Evolutionary conservation across 2,888 invertebrate species (phyloP), one percentile per base, ranked within the genome.

Genomic region (Eupithecia subumbrata): DNA sequence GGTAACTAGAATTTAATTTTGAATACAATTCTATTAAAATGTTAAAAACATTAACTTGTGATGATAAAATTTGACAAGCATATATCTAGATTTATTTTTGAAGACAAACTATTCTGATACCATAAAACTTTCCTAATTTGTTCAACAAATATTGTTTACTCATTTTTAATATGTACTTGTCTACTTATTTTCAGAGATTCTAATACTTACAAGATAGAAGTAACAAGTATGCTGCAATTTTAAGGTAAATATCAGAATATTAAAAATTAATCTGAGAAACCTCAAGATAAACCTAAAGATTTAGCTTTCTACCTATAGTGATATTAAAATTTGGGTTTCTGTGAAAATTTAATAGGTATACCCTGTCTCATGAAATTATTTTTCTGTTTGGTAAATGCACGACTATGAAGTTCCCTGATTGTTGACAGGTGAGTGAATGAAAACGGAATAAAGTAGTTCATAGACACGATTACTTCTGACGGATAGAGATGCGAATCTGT

Each of bases 11-110:
- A 60, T 25, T 60, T 25, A 60, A 5, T 12, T 60, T 25, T 25
- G 22, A 22, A 34, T 30, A 8, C 11, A 18, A 40, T 43, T 43
- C 11, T 43, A 43, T 12, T 67, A 1, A n/a, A 18, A 37, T 66
- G 5, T 9, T 67, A 8, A 37, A 40, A 18, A n/a, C 18, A 40
- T 64, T n/a, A n/a, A 52, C 48, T 66, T 12, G 64, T 75, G 75
- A 77, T 77, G 77, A 77, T 70, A 69, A 52, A 69, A 71, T 72
- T 74, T 73, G 74, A 76, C 72, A 76, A 76, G 72, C 76, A 76
- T 77, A 77, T 76, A 76, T 76, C 76, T 76, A 52, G 71, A 76
- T 77, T 45, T 37, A 37, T 52, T 60, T 77, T 70, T 77, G 77
- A 77, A 77, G 77, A 77, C 60, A 72, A 72, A 40, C 45, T 70